These are phyloP conservation scores for Rosalia funebris DNA, from an alignment of 2,888 invertebrate species.

Conservation along the genomic window DNA sequence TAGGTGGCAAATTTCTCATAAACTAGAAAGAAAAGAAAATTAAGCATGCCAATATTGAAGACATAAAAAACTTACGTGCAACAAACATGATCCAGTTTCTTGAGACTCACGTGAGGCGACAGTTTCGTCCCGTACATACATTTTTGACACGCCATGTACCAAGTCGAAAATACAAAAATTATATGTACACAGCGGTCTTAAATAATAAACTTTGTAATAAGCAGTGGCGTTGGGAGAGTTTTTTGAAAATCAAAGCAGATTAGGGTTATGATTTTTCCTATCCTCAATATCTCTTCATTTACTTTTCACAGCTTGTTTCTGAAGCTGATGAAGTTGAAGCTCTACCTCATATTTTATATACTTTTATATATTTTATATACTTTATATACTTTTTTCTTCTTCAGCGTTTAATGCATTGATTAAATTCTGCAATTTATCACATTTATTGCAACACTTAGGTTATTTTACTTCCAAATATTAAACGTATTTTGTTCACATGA, in stretches of 20 bases:
- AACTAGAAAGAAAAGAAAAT: constrained; percentile 10
- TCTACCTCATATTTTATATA: no score
- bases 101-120: constrained; percentile 8
- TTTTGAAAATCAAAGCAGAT: no score
- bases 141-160: constrained; percentile 5
- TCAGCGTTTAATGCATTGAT: no score
- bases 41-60: neutral
- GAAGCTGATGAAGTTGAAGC: no score
- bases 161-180: constrained; percentile 4
- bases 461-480: constrained; percentile 10
- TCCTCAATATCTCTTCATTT: no score
- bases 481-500: neutral
- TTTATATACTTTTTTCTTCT: neutral
- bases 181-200: constrained; percentile 16
- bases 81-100: constrained; percentile 13
- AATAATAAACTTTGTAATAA: no score
- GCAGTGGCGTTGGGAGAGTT: no score
- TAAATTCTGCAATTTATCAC: no score
- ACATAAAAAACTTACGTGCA: constrained; percentile 14
- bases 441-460: constrained; percentile 3
- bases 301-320: no score
- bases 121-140: constrained; percentile 20
- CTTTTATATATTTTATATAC: neutral
- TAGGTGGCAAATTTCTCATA: constrained; percentile 6
- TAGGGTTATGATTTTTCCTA: no score